A percentile compares a stretch with the other conserved stretches of the same genome.
These are phyloP conservation scores for Drosophila kambysellisi DNA, from an alignment of 2,888 invertebrate species.

Conservation along the genomic window DNA sequence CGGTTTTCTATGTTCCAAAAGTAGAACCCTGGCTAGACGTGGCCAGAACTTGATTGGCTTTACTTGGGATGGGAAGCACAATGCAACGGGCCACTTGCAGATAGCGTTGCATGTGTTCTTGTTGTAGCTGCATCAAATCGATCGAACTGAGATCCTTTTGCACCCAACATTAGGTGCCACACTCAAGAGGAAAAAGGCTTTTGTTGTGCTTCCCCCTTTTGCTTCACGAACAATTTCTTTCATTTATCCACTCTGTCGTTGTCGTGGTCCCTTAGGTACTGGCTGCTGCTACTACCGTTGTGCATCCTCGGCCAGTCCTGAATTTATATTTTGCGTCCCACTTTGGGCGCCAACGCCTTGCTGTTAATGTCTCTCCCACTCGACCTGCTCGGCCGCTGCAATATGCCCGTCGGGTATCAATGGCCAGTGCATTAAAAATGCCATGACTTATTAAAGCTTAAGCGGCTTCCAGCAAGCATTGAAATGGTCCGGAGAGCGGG, in stretches of 20 bases:
- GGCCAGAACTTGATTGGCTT: constrained; percentile 58
- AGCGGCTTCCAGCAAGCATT: constrained; percentile 33
- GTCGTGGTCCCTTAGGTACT: not conserved
- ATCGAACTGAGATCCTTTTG: not conserved
- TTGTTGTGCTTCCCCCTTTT: not conserved
- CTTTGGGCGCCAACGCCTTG: constrained; percentile 31
- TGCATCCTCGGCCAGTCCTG: not conserved
- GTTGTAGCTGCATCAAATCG: not conserved
- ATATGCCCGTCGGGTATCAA: constrained; percentile 21
- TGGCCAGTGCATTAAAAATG: constrained; percentile 46
- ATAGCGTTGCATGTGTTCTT: not conserved
- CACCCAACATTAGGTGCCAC: not conserved
- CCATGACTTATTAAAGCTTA: constrained; percentile 48
- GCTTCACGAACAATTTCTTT: not conserved
- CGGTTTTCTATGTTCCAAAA: constrained; percentile 10
- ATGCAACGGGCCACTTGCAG: not conserved
- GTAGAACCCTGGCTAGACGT: constrained; percentile 30
- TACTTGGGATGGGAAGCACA: constrained; percentile 12
- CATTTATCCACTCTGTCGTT: not conserved
- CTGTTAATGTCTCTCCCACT: not conserved
- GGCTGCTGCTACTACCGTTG: not conserved
- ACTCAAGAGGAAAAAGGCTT: not conserved
- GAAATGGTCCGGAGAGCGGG: constrained; percentile 11
- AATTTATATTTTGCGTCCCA: constrained; percentile 3
- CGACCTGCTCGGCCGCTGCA: not conserved